phyloP scores from a whole-genome alignment of 2,888 invertebrate genomes.

The Callinectes sapidus region DNA sequence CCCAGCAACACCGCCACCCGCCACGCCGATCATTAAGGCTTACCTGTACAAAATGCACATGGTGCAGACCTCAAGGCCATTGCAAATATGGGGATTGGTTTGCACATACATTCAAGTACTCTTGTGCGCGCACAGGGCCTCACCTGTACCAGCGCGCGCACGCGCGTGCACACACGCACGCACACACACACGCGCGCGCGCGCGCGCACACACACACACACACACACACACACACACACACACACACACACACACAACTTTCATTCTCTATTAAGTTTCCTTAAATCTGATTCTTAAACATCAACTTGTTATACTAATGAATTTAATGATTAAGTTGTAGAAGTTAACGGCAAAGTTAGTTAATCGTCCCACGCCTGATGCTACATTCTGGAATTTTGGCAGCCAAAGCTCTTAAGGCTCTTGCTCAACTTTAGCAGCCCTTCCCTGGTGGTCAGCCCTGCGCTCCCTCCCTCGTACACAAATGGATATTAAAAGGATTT shows the following conservation, averaged over 20 bases:
- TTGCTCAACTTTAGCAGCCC: neutral
- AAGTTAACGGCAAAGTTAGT: constrained; percentile 16
- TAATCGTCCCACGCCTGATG: neutral
- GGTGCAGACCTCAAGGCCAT: neutral
- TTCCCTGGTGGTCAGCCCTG: neutral
- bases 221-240: neutral
- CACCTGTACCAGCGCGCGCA: neutral
- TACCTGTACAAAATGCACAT: neutral
- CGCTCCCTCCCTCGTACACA: neutral
- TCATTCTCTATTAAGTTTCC: neutral
- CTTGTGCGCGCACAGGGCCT: neutral
- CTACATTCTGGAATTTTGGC: neutral
- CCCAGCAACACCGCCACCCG: neutral
- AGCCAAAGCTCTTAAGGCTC: neutral
- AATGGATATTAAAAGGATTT: neutral
- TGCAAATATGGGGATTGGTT: neutral
- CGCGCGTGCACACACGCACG: neutral
- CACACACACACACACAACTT: neutral
- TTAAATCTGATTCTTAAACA: neutral
- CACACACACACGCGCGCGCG: neutral
- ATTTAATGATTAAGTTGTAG: neutral
- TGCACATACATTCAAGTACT: neutral
- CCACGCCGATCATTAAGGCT: neutral
- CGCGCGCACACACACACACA: neutral
- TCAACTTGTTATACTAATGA: neutral